phyloP scores from a whole-genome alignment of 2,797 vertebrate genomes.

The Rachycentron canadum region DNA sequence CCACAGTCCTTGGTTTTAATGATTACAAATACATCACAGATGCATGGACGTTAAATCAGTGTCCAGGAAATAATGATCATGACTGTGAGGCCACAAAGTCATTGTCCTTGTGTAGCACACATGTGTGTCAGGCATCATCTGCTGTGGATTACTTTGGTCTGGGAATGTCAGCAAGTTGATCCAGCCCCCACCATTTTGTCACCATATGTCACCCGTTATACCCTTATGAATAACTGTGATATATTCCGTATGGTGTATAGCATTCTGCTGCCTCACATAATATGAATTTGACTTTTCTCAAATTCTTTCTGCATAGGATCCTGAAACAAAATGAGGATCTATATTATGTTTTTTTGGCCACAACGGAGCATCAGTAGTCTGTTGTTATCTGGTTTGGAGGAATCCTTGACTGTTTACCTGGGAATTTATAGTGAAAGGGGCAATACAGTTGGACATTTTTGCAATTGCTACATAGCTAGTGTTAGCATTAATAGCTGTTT shows the following conservation, averaged over 20 bases:
- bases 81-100: slow-evolving; percentile 64
- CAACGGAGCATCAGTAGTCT: neutral
- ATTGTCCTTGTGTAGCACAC: slow-evolving; percentile 65
- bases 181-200: slow-evolving; percentile 63
- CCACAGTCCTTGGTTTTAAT: slow-evolving; percentile 27
- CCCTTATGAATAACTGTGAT: slow-evolving; percentile 38
- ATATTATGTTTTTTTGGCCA: neutral
- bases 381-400: slow-evolving; percentile 23
- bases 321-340: slow-evolving; percentile 4
- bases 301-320: neutral
- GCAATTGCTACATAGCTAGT: too few relatives aligned
- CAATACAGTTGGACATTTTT: neutral
- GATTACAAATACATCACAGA: slow-evolving; percentile 42
- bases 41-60: slow-evolving; percentile 48
- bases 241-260: slow-evolving; percentile 18
- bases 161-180: slow-evolving; percentile 73
- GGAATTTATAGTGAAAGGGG: neutral
- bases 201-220: slow-evolving; percentile 63
- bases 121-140: slow-evolving; percentile 77
- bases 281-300: slow-evolving; percentile 15
- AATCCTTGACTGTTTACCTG: neutral
- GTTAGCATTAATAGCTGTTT: neutral
- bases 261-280: neutral
- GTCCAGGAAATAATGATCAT: slow-evolving; percentile 61
- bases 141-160: slow-evolving; percentile 70